A percentile compares a stretch with the other conserved stretches of the same genome.
These are phyloP conservation scores for Orcinus orca DNA, from an alignment of 2,113 vertebrate species.

Conservation along the genomic window DNA sequence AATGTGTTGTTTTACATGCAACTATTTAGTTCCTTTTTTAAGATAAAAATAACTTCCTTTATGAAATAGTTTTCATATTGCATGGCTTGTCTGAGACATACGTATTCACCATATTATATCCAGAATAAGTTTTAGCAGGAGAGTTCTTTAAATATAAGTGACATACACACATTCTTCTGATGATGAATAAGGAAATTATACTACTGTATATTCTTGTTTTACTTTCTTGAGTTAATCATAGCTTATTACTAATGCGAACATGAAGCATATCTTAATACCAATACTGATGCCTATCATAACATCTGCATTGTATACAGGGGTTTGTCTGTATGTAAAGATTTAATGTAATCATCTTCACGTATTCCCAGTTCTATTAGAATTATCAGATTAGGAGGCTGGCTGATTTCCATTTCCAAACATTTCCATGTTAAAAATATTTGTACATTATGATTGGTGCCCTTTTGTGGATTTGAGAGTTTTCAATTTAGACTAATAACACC, in stretches of 20 bases:
- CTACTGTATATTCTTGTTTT: background rate
- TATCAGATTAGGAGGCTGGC: background rate
- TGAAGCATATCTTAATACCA: constrained; percentile 2
- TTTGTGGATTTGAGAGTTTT: constrained; percentile 6
- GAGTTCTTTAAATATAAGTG: constrained; percentile 33
- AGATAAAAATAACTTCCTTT: constrained; percentile 34
- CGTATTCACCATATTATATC: background rate
- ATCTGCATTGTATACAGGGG: background rate
- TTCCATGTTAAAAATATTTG: constrained; percentile 7
- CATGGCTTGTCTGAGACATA: background rate
- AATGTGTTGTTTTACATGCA: background rate
- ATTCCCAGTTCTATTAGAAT: constrained; percentile 22
- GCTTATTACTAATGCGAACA: constrained; percentile 38
- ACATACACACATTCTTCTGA: constrained; percentile 16
- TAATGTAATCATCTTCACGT: background rate
- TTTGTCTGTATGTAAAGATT: background rate
- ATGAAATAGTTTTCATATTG: background rate
- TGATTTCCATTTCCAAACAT: constrained; percentile 41
- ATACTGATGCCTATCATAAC: background rate
- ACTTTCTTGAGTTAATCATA: constrained; percentile 43
- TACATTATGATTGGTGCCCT: background rate
- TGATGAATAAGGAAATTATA: constrained; percentile 29
- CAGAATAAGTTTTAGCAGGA: background rate
- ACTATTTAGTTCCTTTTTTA: background rate
- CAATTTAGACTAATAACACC: constrained; percentile 3